Percentiles rank a stretch among this genome's conserved stretches.
These are phyloP conservation scores for Rhadina sibilatrix DNA, from an alignment of 2,113 vertebrate species.

Conservation along the genomic window DNA sequence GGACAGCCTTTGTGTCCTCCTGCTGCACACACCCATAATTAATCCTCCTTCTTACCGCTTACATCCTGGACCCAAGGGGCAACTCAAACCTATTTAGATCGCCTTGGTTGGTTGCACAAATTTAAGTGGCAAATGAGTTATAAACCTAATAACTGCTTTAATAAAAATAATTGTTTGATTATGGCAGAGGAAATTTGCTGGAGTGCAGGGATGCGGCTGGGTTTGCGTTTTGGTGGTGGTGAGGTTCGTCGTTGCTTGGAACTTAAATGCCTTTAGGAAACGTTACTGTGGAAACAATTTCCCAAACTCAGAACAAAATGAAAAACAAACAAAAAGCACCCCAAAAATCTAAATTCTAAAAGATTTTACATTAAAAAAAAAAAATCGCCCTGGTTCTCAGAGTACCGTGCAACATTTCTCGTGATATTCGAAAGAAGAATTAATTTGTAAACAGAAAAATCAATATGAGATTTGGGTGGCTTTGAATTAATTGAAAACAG, in stretches of 20 bases:
- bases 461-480: slow-evolving; percentile 30
- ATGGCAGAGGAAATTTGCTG: slow-evolving; percentile 27
- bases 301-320: neutral
- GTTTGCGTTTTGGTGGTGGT: neutral
- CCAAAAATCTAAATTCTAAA: neutral
- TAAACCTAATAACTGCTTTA: slow-evolving; percentile 80
- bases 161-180: slow-evolving; percentile 72
- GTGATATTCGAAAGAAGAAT: neutral
- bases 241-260: neutral
- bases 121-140: slow-evolving; percentile 83
- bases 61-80: slow-evolving; percentile 74
- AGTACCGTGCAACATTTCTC: neutral
- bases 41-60: slow-evolving; percentile 79
- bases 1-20: slow-evolving; percentile 61
- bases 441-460: slow-evolving; percentile 39
- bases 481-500: slow-evolving; percentile 68
- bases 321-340: neutral
- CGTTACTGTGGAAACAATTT: neutral
- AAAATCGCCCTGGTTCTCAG: neutral
- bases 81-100: slow-evolving; percentile 80
- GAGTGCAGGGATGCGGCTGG: slow-evolving; percentile 6
- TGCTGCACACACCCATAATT: slow-evolving; percentile 77
- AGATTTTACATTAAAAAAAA: neutral
- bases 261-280: neutral
- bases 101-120: slow-evolving; percentile 81